phyloP scores from a whole-genome alignment of 2,797 vertebrate species.

The Myoxocephalus aenaeus region DNA sequence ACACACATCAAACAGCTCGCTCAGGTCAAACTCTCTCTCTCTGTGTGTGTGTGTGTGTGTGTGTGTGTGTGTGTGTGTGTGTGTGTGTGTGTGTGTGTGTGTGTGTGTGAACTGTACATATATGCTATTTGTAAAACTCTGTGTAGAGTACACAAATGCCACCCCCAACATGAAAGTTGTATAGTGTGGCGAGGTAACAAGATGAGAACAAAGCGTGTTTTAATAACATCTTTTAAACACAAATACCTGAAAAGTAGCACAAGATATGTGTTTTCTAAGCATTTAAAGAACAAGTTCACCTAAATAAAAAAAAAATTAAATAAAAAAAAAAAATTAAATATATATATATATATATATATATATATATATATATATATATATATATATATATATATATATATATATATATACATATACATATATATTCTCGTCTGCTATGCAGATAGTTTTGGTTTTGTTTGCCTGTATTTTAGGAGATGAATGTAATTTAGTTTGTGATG shows the following conservation, averaged over 20 bases:
- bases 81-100: conserved; percentile 1
- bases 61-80: conserved; percentile 12
- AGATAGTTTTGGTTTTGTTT: conserved; percentile 10
- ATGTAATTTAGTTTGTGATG: conserved; percentile 6
- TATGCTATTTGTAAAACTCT: conserved; percentile 26
- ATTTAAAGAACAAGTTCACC: not conserved
- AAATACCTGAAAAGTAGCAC: conserved; percentile 13
- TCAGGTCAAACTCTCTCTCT: conserved; percentile 69
- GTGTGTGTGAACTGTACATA: conserved; percentile 6
- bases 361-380: no score
- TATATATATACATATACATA: no score
- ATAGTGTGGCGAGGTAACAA: conserved; percentile 33
- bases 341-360: no score
- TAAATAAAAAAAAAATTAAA: not conserved
- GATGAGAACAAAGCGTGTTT: conserved; percentile 40
- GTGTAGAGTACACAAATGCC: conserved; percentile 23
- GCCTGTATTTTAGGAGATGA: not conserved
- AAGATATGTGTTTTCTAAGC: conserved; percentile 2
- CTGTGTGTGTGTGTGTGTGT: conserved; percentile 27
- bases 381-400: no score
- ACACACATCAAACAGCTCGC: conserved; percentile 72
- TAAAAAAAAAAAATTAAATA: no score
- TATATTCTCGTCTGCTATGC: not conserved
- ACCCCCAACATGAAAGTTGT: conserved; percentile 37
- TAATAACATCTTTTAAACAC: conserved; percentile 32